Conservation (phyloP, 2,797 vertebrate species). For the Chelidonichthys spinosus region DNA sequence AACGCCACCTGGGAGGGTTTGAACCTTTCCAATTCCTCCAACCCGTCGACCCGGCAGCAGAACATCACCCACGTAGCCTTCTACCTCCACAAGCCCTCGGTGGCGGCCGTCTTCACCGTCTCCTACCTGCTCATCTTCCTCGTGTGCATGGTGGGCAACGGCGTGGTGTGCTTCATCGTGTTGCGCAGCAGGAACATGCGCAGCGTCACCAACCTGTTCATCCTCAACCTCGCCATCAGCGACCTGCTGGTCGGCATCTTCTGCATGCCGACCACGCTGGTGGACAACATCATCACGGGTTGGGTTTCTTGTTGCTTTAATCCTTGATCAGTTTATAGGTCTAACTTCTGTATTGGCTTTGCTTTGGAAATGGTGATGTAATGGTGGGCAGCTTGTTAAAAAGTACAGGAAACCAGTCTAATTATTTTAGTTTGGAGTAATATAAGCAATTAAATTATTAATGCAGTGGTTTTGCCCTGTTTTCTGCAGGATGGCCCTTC, state of each 20-base stretch:
- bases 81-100: constrained; percentile 89
- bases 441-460: not conserved
- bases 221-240: constrained; percentile 93
- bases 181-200: constrained; percentile 89
- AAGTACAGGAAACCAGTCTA: not conserved
- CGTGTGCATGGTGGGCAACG: constrained; percentile 92
- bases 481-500: constrained; percentile 92
- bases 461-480: not conserved
- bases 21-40: constrained; percentile 64
- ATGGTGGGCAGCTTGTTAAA: not conserved
- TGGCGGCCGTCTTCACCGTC: constrained; percentile 88
- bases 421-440: too few relatives aligned
- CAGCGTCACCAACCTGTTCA: constrained; percentile 94
- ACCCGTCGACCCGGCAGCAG: constrained; percentile 47
- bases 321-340: not conserved
- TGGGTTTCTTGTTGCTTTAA: constrained; percentile 19
- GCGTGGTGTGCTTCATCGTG: constrained; percentile 89
- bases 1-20: constrained; percentile 66
- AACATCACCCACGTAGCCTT: constrained; percentile 90
- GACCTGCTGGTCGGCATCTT: constrained; percentile 95
- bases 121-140: constrained; percentile 94
- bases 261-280: constrained; percentile 94
- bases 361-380: not conserved
- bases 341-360: not conserved
- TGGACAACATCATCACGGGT: constrained; percentile 97